These are phyloP conservation scores for Camarhynchus parvulus DNA, from an alignment of 2,113 vertebrate species.

Conservation along the genomic window DNA sequence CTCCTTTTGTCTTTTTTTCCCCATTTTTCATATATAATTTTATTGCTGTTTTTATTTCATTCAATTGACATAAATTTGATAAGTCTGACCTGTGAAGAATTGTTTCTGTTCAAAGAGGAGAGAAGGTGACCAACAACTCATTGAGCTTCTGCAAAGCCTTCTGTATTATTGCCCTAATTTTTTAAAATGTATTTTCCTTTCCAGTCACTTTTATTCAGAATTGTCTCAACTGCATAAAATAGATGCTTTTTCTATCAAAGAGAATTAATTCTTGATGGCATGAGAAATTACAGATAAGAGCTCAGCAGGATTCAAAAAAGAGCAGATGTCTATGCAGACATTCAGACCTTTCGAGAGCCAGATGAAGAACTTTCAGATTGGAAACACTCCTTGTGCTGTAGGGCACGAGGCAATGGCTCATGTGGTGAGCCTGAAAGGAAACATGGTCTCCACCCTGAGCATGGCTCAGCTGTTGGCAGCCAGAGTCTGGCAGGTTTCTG, in stretches of 20 bases:
- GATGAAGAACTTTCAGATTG: neutral
- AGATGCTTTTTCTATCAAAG: neutral
- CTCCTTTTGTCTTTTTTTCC: neutral
- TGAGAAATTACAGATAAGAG: neutral
- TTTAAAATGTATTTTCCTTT: neutral
- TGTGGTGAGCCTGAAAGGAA: neutral
- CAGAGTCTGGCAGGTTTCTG: neutral
- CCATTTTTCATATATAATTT: neutral
- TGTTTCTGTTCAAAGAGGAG: neutral
- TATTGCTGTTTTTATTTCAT: neutral
- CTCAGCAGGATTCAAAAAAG: neutral
- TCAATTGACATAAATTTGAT: neutral
- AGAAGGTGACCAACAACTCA: neutral
- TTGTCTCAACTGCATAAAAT: neutral
- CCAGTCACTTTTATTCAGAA: neutral
- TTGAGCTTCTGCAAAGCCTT: neutral
- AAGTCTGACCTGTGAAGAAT: neutral
- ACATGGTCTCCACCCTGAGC: rapidly evolving
- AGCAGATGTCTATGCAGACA: neutral
- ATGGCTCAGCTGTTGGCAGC: rapidly evolving
- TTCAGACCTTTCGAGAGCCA: neutral
- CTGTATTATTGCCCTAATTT: neutral
- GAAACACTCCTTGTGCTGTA: neutral
- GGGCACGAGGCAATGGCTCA: neutral
- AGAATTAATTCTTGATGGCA: neutral